Percentiles rank a stretch among this genome's conserved stretches.
phyloP scores from a whole-genome alignment of 2,797 vertebrate genomes.

The Pangasius krempfi region DNA sequence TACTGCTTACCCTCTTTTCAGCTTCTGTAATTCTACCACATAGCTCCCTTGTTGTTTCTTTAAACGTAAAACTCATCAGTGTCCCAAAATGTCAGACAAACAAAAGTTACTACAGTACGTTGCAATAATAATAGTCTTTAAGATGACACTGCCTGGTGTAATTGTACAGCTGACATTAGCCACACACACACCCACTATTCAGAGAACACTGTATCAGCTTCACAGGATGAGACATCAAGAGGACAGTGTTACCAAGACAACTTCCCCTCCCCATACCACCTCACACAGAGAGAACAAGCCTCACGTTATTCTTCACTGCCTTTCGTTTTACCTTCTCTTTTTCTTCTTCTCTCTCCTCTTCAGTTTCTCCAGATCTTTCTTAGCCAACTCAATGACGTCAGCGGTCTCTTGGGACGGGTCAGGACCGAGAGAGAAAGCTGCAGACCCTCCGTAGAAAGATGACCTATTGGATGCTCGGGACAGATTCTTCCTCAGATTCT shows the following conservation, averaged over 20 bases:
- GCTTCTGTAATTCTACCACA: constrained; percentile 3
- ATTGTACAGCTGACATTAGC: constrained; percentile 14
- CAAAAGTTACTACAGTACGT: background rate
- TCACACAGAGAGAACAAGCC: constrained; percentile 7
- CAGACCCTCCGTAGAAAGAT: constrained; percentile 80
- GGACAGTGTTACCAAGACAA: constrained; percentile 33
- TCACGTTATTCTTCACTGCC: background rate
- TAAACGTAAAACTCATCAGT: background rate
- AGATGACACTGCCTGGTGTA: background rate
- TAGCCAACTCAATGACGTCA: constrained; percentile 93
- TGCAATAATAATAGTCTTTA: constrained; percentile 34
- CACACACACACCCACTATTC: constrained; percentile 2
- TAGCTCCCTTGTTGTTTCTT: background rate
- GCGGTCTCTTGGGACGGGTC: constrained; percentile 91
- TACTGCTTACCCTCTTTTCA: background rate
- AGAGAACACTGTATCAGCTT: background rate
- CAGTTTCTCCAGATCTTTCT: constrained; percentile 95
- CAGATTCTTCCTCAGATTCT: constrained; percentile 88
- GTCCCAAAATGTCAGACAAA: background rate
- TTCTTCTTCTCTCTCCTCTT: constrained; percentile 94
- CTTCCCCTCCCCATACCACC: constrained; percentile 2
- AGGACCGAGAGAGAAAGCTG: constrained; percentile 81
- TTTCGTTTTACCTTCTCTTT: constrained; percentile 86
- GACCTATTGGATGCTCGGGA: constrained; percentile 86
- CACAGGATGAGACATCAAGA: background rate